Evolutionary conservation across 2,888 invertebrate genomes (phyloP), one percentile per base, ranked within the genome.

Genomic region (Apantesis nais): DNA sequence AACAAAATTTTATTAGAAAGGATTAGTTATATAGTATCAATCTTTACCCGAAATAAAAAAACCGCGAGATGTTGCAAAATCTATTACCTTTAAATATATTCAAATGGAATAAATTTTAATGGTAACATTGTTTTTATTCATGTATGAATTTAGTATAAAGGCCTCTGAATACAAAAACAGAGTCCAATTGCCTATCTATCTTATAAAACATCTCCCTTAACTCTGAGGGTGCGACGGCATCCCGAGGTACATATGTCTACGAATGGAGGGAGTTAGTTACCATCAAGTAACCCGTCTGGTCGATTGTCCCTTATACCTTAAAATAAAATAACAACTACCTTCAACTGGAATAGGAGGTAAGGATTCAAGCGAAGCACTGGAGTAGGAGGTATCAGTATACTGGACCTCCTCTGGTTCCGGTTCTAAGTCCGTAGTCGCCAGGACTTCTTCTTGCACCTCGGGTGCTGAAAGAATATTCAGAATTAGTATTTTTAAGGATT

Each of bases 361-460:
- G 0, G 88, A 88, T 64, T 95, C 95, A 66, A 91, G 94, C 0
- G 93, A 93, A 1, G 93, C 94, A 75, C 93, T 93, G 71, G 92
- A 93, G 78, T 94, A 94, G 0, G 93, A 94, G 0, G 94, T 94
- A 16, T 93, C 94, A 0, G 93, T 94, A 79, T 82, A 95, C 77
- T 94, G 93, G 0, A 92, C 78, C 58, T 93, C 93, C 39, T 90
- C 91, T 0, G 86, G 87, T 14, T 90, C 91, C 0, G 84, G 86
- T 44, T 92, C 93, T 74, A 90, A 75, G 29, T 93, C 90, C 1
- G 89, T 89, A 3, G 89, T 84, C 14, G 82, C 82, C 79, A 91
- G 69, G 55, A 80, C 75, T 75, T 93, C 93, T 11, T 90, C 90
- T 48, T 81, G 87, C 3, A 88, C 88, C 0, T 66, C 66, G 7